Evolutionary conservation across 2,797 vertebrate genomes (phyloP).

Genomic region (Pangasius mekongensis): DNA sequence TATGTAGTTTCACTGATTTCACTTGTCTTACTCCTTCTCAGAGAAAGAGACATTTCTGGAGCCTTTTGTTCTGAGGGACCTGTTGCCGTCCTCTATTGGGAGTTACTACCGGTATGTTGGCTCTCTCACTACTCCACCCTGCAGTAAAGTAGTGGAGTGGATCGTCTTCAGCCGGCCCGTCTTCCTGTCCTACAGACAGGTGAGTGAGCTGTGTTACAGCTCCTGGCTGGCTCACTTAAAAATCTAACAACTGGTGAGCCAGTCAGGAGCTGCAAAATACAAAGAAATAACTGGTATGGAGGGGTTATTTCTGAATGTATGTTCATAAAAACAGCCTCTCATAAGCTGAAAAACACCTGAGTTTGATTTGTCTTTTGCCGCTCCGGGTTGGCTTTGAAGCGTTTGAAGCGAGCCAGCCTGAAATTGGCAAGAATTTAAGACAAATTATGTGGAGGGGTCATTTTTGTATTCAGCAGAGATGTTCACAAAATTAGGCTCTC

Average conservation of each 20-base stretch:
- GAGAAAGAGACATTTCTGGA: constrained; percentile 97
- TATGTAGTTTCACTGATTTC: neutral
- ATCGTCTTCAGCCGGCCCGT: constrained; percentile 90
- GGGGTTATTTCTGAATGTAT: neutral
- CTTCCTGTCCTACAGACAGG: constrained; percentile 93
- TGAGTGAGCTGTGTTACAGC: constrained; percentile 70
- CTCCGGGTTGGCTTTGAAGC: neutral
- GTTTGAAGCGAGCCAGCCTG: neutral
- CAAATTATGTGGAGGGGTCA: neutral
- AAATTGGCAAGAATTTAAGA: neutral
- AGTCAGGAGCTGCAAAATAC: neutral
- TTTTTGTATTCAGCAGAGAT: neutral
- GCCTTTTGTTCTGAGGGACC: constrained; percentile 89
- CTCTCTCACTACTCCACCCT: constrained; percentile 93
- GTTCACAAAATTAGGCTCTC: neutral
- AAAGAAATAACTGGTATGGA: neutral
- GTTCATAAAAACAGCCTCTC: neutral
- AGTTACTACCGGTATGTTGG: constrained; percentile 95
- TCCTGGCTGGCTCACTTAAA: neutral
- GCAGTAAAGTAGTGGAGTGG: constrained; percentile 96
- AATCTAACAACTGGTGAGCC: neutral
- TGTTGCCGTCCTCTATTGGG: constrained; percentile 85
- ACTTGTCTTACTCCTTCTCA: constrained; percentile 62
- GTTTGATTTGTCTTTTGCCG: neutral
- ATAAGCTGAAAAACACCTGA: neutral